These are phyloP conservation scores for Cephalopterus ornatus DNA, from an alignment of 2,113 vertebrate genomes.

Conservation along the genomic window DNA sequence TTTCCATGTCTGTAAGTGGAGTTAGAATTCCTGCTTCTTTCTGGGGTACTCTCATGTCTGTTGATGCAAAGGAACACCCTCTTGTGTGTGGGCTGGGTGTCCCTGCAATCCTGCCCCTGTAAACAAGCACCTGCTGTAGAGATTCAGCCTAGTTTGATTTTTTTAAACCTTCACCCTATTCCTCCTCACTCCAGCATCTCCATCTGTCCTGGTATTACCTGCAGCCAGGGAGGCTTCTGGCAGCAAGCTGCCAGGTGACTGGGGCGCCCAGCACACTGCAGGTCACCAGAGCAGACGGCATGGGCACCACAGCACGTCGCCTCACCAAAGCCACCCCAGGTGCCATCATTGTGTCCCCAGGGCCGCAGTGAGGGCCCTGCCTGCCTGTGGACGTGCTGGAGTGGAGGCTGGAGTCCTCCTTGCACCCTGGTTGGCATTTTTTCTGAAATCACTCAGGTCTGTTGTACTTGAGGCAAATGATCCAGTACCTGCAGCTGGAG, in stretches of 20 bases:
- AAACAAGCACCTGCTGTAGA: background rate
- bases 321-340: background rate
- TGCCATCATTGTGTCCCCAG: background rate
- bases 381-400: background rate
- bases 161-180: background rate
- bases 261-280: background rate
- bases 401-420: background rate
- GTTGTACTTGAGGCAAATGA: background rate
- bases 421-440: background rate
- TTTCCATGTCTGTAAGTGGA: accelerated
- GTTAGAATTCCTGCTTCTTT: background rate
- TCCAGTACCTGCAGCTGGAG: background rate
- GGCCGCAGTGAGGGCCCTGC: background rate
- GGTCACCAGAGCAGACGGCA: accelerated
- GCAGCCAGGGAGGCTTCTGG: background rate
- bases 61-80: background rate
- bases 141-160: background rate
- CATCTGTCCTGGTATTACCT: background rate
- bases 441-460: background rate
- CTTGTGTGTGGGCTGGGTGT: too few relatives aligned
- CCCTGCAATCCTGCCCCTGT: background rate
- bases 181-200: background rate
- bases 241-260: too few relatives aligned
- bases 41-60: background rate
- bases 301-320: accelerated